Base-by-base conservation (phyloP, 2,888 invertebrate genomes). In the Eurois occulta region DNA sequence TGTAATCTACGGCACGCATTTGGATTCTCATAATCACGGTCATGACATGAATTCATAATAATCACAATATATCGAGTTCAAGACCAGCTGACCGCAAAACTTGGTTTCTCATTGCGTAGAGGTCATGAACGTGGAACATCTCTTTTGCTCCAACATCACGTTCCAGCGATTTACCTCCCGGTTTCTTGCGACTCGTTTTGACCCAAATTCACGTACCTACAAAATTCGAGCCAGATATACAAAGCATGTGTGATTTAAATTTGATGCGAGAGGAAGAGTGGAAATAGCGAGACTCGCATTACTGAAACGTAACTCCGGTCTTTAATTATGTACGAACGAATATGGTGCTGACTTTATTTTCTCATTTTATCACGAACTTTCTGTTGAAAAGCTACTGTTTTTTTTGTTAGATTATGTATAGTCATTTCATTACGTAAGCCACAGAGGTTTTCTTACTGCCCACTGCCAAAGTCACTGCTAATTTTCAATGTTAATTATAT, bases 41-140 rank as follows among this genome's bases (percentile, higher is more conserved):
- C 91, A 86, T 88, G 90, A 85, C 90, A 91, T 90, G 81, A 89
- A 91, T 91, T 87, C 87, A 87, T 88, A 90, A 80, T 89, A 88
- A 89, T 89, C 81, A 72, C 86, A 84, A 75, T 86, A 79, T 85
- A 88, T 89, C 84, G 84, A 90, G 89, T 85, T 85, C 89, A 87
- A 88, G 87, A 87, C 74, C 86, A 85, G 85, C 86, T 90, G 89
- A 89, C 90, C 90, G 91, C 88, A 88, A 87, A 85, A 86, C 88
- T 87, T 73, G 72, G 87, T 88, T 89, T 90, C 89, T 79, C 70
- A 66, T 75, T 75, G 73, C 67, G 41, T 79, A 72, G 77, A 78
- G 82, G 89, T 86, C 86, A 86, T 75, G 86, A 82, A 64, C 76
- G 60, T 80, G 58, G 66, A 68, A 71, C 62, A 83, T 77, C 84